phyloP scores from a whole-genome alignment of 2,113 vertebrate genomes.

The Eudyptes chrysolophus region DNA sequence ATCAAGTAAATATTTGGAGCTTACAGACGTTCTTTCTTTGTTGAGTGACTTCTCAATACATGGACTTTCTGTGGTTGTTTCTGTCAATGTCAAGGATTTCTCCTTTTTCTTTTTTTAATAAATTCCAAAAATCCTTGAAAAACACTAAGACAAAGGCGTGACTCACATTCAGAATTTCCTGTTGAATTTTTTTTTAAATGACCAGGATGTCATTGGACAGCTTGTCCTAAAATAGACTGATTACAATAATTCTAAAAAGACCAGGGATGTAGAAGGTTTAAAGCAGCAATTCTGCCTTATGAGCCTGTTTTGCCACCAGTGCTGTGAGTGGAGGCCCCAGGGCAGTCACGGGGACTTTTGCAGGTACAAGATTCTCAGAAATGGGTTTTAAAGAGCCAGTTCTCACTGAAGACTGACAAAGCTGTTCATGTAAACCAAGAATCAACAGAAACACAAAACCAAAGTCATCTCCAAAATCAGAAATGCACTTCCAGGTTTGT shows the following conservation, averaged over 20 bases:
- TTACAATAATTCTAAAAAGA: neutral
- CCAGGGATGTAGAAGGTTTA: neutral
- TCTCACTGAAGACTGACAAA: neutral
- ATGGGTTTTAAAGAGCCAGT: neutral
- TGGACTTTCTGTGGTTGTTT: neutral
- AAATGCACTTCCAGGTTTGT: neutral
- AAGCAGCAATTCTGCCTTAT: neutral
- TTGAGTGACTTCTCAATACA: neutral
- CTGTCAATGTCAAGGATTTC: conserved; percentile 27
- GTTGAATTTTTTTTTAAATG: neutral
- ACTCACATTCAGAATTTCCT: conserved; percentile 61
- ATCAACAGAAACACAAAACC: neutral
- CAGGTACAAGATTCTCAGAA: neutral
- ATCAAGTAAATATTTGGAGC: neutral
- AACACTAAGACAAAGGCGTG: conserved; percentile 55
- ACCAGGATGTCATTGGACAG: conserved; percentile 45
- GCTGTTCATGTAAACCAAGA: neutral
- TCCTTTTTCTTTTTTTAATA: conserved; percentile 14
- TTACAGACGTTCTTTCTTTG: neutral
- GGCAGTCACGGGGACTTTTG: neutral
- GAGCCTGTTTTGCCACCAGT: neutral
- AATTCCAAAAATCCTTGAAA: conserved; percentile 59
- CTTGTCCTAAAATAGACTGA: conserved; percentile 35
- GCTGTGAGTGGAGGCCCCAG: neutral
- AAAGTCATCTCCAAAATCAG: neutral